Base-by-base conservation (phyloP, 2,113 vertebrate species). In the Petroica traversi region DNA sequence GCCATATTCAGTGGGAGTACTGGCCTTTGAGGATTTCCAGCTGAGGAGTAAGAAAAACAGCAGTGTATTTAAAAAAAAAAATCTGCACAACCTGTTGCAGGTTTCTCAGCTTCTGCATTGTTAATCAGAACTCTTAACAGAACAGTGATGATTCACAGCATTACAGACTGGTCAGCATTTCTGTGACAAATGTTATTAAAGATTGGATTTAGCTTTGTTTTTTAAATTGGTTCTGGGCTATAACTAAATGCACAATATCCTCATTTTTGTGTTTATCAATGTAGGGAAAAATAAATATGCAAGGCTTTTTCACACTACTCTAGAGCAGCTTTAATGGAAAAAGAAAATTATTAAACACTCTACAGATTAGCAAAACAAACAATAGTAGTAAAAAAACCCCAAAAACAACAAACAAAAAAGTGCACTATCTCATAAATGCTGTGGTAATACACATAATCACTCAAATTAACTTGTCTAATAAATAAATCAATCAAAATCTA, bases 211-310 rank as follows among this genome's bases (percentile, higher is more conserved):
- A 86, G 72, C 40, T 93, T 93, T 74, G 75, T 29, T 67, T 85
- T 84, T 85, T 52, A 85, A 97, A 97, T 96, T 97, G 96, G 86
- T 98, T 97, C 95, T 94, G 85, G 97, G 95, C 96, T 97, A 75
- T 93, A 96, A 96, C 75, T 93, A 94, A 97, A 94, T 95, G 96
- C 95, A 97, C 85, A 92, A 85, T 85, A 89, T 93, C 96, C 97
- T 95, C 94, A 97, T 96, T 97, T 97, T 97, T 96, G 88, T 95
- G 94, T 93, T 96, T 97, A 96, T 92, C 96, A 95, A 19, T 93
- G 86, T 72, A 96, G 86, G 80, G 82, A 49, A 88, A 97, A 97
- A 97, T 78, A 97, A 97, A 95, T 95, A 96, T 67, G 79, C 58
- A 94, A 96, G 69, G 38, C 62, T 97, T 96, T 96, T 92, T 94